phyloP scores from a whole-genome alignment of 2,113 vertebrate species.

The Aegypius monachus region DNA sequence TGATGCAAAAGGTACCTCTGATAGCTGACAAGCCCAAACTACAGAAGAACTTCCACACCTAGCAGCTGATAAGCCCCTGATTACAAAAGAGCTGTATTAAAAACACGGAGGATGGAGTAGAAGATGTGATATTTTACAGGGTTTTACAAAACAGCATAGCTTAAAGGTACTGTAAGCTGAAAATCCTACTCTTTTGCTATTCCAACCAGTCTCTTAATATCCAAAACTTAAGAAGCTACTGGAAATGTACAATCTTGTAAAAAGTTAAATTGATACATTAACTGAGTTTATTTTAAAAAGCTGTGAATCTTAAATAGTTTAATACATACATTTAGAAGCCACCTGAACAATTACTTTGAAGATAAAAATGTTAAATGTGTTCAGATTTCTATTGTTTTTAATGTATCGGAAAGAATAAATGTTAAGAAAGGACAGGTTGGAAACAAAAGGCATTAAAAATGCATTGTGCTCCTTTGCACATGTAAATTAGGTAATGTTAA shows the following conservation, averaged over 20 bases:
- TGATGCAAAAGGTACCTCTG: neutral
- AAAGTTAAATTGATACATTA: neutral
- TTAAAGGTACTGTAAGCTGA: neutral
- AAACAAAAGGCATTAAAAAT: slow-evolving; percentile 26
- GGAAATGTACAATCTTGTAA: neutral
- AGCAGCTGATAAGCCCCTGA: neutral
- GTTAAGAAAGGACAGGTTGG: neutral
- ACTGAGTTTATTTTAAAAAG: neutral
- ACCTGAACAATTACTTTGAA: neutral
- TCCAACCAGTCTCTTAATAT: neutral
- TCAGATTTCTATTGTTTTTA: neutral
- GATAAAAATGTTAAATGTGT: neutral
- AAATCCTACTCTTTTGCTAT: neutral
- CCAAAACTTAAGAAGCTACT: neutral
- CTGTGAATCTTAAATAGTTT: neutral
- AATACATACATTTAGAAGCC: neutral
- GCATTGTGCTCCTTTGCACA: neutral
- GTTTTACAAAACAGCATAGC: neutral
- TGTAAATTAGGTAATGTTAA: slow-evolving; percentile 12
- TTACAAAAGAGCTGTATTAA: neutral
- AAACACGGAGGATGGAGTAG: neutral
- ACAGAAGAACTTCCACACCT: neutral
- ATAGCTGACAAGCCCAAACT: neutral
- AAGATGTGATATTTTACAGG: neutral
- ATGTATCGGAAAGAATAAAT: neutral